Evolutionary conservation across 2,888 invertebrate species (phyloP), one percentile per base, ranked within the genome.

Genomic region (Macrosoma leucophasiata): DNA sequence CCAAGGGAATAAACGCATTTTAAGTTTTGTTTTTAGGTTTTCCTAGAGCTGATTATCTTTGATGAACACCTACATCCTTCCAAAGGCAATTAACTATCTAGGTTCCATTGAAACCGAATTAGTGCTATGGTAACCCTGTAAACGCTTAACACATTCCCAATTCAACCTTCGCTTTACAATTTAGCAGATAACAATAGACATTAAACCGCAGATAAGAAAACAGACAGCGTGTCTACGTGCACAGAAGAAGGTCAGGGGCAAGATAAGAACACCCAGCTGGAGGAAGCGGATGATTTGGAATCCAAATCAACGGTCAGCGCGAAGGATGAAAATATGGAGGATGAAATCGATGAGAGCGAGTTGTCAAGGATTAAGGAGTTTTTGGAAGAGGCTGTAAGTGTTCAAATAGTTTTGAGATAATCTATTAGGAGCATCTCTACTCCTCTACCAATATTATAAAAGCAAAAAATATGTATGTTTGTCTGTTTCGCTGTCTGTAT

Each of bases 241-340:
- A 61, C 70, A 0, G 81, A 81, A 10, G 58, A 66, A 32, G 8
- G 64, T 60, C 68, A 58, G 32, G 50, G 42, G 3, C 58, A 52
- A 21, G 62, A 60, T 8, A 70, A 59, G 40, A 55, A 47, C 12
- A 38, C 50, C 0, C 39, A 49, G 15, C 22, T 41, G 2, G 61
- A 65, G 1, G 75, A 76, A 0, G 36, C 51, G 0, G 38, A 51
- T 1, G 24, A 22, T 1, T 32, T 33, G 2, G 48, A 51, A 1
- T 28, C 31, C 1, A 65, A 62, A 31, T 66, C 73, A 0, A 50
- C 29, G 6, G 61, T 59, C 29, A 68, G 63, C 45, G 61, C 64
- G 15, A 77, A 67, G 24, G 78, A 77, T 0, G 79, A 79, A 1
- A n/a, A n/a, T n/a, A n/a, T n/a, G n/a, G 78, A 79, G 0, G 81